Evolutionary conservation across 1,140 invertebrate species (phyloP).

Genomic region (Helicoverpa zea): DNA sequence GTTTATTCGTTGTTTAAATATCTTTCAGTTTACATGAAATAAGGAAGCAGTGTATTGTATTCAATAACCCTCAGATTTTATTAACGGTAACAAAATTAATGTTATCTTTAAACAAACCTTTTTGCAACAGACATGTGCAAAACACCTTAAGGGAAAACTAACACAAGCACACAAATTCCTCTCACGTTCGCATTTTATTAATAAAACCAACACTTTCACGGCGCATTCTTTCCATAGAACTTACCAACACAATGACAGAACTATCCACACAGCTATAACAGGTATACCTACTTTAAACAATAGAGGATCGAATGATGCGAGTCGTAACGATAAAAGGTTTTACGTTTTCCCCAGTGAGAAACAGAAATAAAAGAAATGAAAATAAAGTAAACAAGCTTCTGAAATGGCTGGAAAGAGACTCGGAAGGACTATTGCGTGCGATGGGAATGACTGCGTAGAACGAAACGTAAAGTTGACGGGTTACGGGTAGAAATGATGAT

Average conservation of each 20-base stretch:
- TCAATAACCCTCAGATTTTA: no score
- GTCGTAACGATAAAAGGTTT: conserved; percentile 45
- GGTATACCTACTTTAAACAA: conserved; percentile 40
- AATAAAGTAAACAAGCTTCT: conserved; percentile 42
- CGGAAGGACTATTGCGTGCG: conserved; percentile 34
- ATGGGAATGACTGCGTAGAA: conserved; percentile 31
- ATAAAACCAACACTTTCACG: conserved; percentile 16
- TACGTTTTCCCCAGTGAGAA: conserved; percentile 35
- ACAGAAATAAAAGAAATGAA: conserved; percentile 45
- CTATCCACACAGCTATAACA: conserved; percentile 9
- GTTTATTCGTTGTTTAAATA: no score
- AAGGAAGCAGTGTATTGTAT: no score
- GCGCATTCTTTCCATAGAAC: background rate
- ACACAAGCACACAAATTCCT: no score
- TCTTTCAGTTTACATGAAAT: no score
- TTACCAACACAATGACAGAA: conserved; percentile 4
- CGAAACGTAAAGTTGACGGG: background rate
- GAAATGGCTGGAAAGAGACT: conserved; percentile 40
- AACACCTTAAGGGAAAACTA: no score
- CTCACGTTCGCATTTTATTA: background rate
- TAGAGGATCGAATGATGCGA: conserved; percentile 36
- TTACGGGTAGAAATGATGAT: background rate
- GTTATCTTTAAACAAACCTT: no score
- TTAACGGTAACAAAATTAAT: no score
- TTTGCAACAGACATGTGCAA: background rate